phyloP scores from a whole-genome alignment of 1,140 invertebrate species.

The Drosophila arizonae region DNA sequence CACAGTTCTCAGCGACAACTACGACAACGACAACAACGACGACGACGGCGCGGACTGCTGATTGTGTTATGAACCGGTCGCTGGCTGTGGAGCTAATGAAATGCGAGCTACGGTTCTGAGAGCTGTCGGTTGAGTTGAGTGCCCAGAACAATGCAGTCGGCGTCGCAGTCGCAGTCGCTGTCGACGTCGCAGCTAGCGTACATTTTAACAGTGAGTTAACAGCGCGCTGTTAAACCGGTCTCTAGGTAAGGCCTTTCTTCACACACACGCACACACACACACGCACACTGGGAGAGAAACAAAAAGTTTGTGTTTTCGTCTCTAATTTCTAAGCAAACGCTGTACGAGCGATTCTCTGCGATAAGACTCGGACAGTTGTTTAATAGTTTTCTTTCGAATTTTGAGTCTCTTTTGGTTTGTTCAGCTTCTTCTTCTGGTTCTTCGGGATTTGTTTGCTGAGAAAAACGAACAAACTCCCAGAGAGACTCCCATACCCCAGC shows the following conservation, averaged over 20 bases:
- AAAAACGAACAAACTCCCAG: constrained; percentile 52
- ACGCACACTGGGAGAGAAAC: not conserved
- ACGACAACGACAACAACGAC: no score
- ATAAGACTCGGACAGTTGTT: constrained; percentile 73
- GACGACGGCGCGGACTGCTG: constrained; percentile 14
- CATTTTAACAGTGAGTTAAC: constrained; percentile 54
- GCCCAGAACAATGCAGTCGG: constrained; percentile 57
- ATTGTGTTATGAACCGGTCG: constrained; percentile 61
- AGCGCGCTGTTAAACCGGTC: constrained; percentile 71
- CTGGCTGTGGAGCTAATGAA: constrained; percentile 76
- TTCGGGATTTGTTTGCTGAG: constrained; percentile 69
- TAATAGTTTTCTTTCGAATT: constrained; percentile 81
- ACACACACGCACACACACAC: constrained; percentile 20
- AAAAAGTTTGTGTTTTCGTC: constrained; percentile 73
- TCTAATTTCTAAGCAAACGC: constrained; percentile 80
- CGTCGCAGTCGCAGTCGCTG: constrained; percentile 1
- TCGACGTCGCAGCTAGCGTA: constrained; percentile 24
- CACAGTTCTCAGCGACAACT: constrained; percentile 39
- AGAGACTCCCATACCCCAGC: not conserved
- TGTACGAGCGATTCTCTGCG: constrained; percentile 54
- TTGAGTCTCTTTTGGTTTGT: constrained; percentile 32
- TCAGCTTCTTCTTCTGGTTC: constrained; percentile 31
- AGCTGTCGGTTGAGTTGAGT: constrained; percentile 58
- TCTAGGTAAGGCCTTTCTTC: constrained; percentile 20
- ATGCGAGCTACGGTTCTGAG: constrained; percentile 66